phyloP scores from a whole-genome alignment of 2,113 vertebrate genomes.

The Myrmophylax atrothorax region DNA sequence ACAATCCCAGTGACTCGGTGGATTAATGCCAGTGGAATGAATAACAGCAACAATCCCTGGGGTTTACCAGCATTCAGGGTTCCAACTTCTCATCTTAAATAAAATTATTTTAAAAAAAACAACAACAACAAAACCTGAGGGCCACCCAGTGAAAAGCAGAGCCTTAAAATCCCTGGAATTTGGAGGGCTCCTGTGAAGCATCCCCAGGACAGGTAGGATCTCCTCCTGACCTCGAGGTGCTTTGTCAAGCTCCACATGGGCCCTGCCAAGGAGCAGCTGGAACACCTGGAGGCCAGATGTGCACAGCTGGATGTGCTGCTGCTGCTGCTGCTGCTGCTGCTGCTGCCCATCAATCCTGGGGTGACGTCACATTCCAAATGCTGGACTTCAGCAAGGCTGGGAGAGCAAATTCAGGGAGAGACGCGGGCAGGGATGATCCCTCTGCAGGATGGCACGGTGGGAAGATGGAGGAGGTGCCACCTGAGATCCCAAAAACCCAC shows the following conservation, averaged over 20 bases:
- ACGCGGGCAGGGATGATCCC: neutral
- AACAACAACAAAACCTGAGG: neutral
- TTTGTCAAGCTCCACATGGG: neutral
- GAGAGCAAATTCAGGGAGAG: neutral
- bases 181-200: neutral
- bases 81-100: neutral
- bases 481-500: neutral
- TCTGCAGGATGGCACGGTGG: neutral
- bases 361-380: slow-evolving; percentile 22
- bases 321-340: neutral
- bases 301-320: neutral
- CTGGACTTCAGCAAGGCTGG: neutral
- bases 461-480: neutral
- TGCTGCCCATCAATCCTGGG: neutral
- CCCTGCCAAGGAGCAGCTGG: slow-evolving; percentile 1
- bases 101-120: neutral
- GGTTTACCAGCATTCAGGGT: neutral
- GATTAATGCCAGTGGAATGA: neutral
- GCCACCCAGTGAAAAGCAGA: neutral
- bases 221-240: neutral
- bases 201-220: neutral
- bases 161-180: neutral
- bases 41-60: neutral
- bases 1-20: neutral
- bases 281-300: slow-evolving; percentile 63